phyloP scores from a whole-genome alignment of 2,797 vertebrate genomes.

The Euthynnus affinis region DNA sequence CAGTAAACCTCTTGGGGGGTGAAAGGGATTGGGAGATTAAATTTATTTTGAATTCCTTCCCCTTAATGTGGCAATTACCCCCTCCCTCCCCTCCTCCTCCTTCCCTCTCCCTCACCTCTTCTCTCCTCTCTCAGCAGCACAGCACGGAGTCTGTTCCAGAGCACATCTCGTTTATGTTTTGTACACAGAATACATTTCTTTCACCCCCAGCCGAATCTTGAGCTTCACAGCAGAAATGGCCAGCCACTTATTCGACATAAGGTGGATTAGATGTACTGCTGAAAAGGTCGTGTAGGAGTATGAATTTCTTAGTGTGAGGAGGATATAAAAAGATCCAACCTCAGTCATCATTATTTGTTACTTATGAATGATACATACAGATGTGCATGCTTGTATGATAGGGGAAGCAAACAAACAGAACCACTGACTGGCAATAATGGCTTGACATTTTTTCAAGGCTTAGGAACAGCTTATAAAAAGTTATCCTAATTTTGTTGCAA shows the following conservation, averaged over 20 bases:
- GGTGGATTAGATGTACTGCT: conserved; percentile 41
- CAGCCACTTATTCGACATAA: conserved; percentile 42
- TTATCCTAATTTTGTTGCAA: not conserved
- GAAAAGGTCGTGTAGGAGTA: conserved; percentile 10
- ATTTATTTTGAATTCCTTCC: conserved; percentile 89
- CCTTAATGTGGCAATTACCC: conserved; percentile 87
- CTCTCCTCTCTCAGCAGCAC: conserved; percentile 60
- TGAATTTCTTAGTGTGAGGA: conserved; percentile 26
- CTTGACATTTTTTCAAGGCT: not conserved
- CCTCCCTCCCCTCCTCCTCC: conserved; percentile 48
- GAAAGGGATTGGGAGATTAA: conserved; percentile 85
- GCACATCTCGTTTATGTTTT: conserved; percentile 75
- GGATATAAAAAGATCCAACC: conserved; percentile 20
- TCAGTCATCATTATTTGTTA: conserved; percentile 19
- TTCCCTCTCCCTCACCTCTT: conserved; percentile 51
- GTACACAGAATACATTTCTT: conserved; percentile 79
- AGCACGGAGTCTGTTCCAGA: conserved; percentile 72
- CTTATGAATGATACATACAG: not conserved
- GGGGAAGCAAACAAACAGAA: not conserved
- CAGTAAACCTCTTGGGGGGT: conserved; percentile 77
- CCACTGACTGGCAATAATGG: not conserved
- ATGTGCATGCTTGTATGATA: not conserved
- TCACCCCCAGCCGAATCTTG: conserved; percentile 56
- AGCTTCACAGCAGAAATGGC: conserved; percentile 62
- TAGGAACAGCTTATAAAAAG: not conserved